Evolutionary conservation across 2,888 invertebrate species (phyloP).

Genomic region (Trichopoda pennipes): DNA sequence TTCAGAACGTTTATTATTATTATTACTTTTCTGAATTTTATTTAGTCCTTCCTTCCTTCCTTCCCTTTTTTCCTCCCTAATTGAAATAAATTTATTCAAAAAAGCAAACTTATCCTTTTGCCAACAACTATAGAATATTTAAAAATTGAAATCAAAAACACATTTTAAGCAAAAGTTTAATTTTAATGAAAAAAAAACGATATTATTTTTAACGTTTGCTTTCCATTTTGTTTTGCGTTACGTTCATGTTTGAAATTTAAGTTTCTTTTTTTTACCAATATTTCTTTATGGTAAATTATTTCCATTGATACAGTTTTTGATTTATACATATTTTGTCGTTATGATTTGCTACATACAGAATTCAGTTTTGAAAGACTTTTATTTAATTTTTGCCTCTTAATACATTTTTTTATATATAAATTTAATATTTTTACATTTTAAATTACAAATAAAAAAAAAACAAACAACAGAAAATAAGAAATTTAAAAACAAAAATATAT

Average conservation of each 20-base stretch:
- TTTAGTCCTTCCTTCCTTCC: constrained; percentile 8
- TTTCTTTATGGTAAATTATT: neutral
- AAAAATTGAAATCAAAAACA: constrained; percentile 39
- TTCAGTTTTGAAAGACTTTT: constrained; percentile 55
- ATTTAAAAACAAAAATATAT: constrained; percentile 63
- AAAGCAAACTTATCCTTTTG: constrained; percentile 32
- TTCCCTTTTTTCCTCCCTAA: constrained; percentile 24
- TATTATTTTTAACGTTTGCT: constrained; percentile 31
- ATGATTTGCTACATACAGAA: constrained; percentile 59
- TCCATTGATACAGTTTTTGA: constrained; percentile 8
- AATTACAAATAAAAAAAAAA: constrained; percentile 41
- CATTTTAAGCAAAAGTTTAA: constrained; percentile 35
- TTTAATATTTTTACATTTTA: constrained; percentile 68
- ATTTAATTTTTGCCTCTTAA: constrained; percentile 60
- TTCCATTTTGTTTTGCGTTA: neutral
- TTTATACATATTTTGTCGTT: constrained; percentile 6
- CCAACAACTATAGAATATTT: neutral
- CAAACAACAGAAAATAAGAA: constrained; percentile 58
- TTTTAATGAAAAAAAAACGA: neutral
- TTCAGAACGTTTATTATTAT: constrained; percentile 10
- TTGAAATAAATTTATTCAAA: constrained; percentile 59
- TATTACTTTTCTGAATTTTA: constrained; percentile 33
- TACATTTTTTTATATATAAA: constrained; percentile 65
- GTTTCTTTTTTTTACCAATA: neutral
- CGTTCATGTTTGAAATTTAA: constrained; percentile 5